Conservation (phyloP, 2,888 invertebrate genomes). For the Lysandra coridon region DNA sequence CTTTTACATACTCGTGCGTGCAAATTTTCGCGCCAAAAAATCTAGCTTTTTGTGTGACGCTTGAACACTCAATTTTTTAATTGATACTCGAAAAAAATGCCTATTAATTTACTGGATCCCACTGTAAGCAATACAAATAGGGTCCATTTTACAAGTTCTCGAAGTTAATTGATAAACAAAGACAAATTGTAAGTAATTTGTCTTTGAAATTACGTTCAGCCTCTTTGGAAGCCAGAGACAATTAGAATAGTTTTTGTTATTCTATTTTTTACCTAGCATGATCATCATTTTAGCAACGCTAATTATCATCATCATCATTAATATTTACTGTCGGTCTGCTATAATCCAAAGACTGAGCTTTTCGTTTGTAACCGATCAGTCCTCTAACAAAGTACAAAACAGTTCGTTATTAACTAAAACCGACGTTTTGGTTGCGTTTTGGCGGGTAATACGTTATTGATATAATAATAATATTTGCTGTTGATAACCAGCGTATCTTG, state of each 20-base stretch:
- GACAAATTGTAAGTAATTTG: conserved; percentile 11
- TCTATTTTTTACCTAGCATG: neutral
- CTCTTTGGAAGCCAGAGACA: conserved; percentile 4
- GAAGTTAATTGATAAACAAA: conserved; percentile 22
- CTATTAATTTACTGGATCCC: neutral
- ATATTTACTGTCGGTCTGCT: neutral
- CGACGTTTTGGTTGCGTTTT: conserved; percentile 51
- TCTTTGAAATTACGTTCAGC: conserved; percentile 21
- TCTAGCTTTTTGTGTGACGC: neutral
- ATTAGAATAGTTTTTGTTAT: conserved; percentile 19
- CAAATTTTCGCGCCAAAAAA: conserved; percentile 1
- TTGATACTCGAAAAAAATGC: conserved; percentile 11
- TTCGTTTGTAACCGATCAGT: neutral
- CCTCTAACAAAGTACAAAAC: conserved; percentile 36
- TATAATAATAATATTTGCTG: conserved; percentile 80
- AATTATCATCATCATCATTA: neutral
- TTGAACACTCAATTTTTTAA: neutral
- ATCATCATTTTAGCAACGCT: conserved; percentile 25
- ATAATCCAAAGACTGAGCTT: neutral
- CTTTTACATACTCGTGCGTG: neutral
- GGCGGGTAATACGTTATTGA: conserved; percentile 78
- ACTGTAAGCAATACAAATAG: neutral
- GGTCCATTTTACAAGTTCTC: conserved; percentile 1
- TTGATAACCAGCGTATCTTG: conserved; percentile 55
- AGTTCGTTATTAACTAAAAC: conserved; percentile 72